Conservation (phyloP, 2,113 vertebrate species). For the Microtus montanus region DNA sequence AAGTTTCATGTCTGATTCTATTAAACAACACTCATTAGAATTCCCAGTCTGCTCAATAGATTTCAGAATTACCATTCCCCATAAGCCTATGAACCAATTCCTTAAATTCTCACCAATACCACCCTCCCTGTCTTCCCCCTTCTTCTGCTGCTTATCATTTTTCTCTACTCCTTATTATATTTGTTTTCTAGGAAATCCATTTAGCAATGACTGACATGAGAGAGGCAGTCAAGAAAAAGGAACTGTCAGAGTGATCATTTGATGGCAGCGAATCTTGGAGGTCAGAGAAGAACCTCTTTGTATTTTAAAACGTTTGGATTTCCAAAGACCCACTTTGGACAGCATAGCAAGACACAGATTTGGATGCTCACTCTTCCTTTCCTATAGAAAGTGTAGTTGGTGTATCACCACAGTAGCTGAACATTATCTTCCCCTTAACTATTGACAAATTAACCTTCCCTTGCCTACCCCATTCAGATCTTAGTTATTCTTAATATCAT, state of each 20-base stretch:
- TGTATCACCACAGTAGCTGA: neutral
- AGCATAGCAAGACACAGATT: neutral
- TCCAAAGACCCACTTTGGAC: neutral
- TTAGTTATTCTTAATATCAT: neutral
- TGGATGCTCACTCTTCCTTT: neutral
- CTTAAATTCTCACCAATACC: neutral
- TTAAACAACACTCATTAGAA: no score
- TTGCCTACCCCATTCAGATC: neutral
- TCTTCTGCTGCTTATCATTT: fast-evolving
- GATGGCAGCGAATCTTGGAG: neutral
- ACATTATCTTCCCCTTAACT: neutral
- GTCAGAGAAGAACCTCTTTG: neutral
- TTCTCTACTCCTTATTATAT: neutral
- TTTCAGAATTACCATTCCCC: neutral
- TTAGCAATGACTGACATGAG: neutral
- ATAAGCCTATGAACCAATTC: neutral
- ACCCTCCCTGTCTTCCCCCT: neutral
- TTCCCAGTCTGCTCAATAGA: neutral
- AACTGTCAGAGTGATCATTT: neutral
- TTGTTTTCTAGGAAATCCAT: neutral
- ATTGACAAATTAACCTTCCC: neutral
- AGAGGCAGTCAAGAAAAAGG: neutral
- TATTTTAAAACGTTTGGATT: neutral
- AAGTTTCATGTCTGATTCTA: neutral
- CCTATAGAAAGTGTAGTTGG: neutral